phyloP scores from a whole-genome alignment of 2,113 vertebrate species.

The Junco hyemalis region DNA sequence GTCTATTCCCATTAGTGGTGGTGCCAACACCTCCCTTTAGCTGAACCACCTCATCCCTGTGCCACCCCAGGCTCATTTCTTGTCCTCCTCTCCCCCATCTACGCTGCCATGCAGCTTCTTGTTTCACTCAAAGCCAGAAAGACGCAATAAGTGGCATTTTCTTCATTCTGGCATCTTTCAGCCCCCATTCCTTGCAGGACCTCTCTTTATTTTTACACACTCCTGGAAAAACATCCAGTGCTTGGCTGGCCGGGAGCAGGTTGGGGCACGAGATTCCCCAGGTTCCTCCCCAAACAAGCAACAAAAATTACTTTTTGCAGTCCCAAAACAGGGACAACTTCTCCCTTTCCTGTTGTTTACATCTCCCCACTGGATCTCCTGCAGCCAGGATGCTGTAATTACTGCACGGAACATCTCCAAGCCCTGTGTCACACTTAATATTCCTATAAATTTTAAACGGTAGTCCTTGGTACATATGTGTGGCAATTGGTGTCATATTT shows the following conservation, averaged over 20 bases:
- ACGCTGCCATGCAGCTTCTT: not conserved
- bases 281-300: not conserved
- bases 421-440: slow-evolving; percentile 79
- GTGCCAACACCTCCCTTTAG: not conserved
- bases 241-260: not conserved
- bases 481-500: slow-evolving; percentile 84
- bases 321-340: not conserved
- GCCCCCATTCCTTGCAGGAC: not conserved
- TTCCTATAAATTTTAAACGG: slow-evolving; percentile 82
- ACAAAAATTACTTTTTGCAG: not conserved
- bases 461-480: slow-evolving; percentile 80
- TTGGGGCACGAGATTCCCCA: not conserved
- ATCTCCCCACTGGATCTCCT: not conserved
- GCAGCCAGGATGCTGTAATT: slow-evolving; percentile 56
- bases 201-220: not conserved
- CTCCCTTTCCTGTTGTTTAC: slow-evolving; percentile 6
- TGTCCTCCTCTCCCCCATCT: rapidly evolving
- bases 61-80: not conserved
- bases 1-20: not conserved
- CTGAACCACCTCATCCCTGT: not conserved
- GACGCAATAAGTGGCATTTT: not conserved
- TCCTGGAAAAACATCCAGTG: not conserved
- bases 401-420: slow-evolving; percentile 49
- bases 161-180: not conserved
- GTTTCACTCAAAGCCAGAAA: not conserved